Conservation (phyloP, 2,888 invertebrate species). For the Cremastinae sp. region DNA sequence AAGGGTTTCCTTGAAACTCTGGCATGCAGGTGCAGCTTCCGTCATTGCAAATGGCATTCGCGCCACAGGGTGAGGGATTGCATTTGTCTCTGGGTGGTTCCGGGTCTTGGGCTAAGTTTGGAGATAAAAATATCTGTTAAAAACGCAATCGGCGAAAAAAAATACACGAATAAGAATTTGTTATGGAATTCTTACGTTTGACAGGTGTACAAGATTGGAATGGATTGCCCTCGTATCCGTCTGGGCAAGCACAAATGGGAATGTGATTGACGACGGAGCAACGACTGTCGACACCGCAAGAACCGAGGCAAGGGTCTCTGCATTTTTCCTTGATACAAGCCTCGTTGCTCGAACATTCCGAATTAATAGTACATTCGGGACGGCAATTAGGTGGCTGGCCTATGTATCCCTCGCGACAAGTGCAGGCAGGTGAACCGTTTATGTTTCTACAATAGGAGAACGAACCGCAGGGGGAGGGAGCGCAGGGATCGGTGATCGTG, state of each 20-base stretch:
- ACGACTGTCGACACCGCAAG: slow-evolving; percentile 80
- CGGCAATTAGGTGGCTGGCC: slow-evolving; percentile 80
- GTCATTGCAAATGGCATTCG: slow-evolving; percentile 86
- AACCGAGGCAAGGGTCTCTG: slow-evolving; percentile 82
- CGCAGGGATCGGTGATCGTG: slow-evolving; percentile 84
- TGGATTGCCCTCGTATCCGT: slow-evolving; percentile 79
- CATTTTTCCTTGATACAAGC: slow-evolving; percentile 81
- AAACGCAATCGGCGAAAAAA: slow-evolving; percentile 82
- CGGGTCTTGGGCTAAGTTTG: slow-evolving; percentile 72
- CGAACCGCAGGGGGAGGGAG: slow-evolving; percentile 84
- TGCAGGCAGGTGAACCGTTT: slow-evolving; percentile 78
- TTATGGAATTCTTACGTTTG: slow-evolving; percentile 87
- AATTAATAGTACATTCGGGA: slow-evolving; percentile 80
- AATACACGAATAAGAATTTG: no score
- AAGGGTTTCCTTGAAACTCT: slow-evolving; percentile 89
- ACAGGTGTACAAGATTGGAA: slow-evolving; percentile 90
- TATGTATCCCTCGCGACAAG: slow-evolving; percentile 78
- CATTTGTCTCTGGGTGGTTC: slow-evolving; percentile 83
- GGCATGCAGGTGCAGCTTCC: slow-evolving; percentile 87
- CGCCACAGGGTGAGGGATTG: slow-evolving; percentile 88
- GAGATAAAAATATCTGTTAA: slow-evolving; percentile 86
- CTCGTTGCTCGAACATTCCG: slow-evolving; percentile 80
- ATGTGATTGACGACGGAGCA: slow-evolving; percentile 81
- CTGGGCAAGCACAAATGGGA: slow-evolving; percentile 82
- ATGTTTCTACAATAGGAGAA: slow-evolving; percentile 79